Evolutionary conservation across 2,888 invertebrate genomes (phyloP).

Genomic region (Pyrocoelia pectoralis): DNA sequence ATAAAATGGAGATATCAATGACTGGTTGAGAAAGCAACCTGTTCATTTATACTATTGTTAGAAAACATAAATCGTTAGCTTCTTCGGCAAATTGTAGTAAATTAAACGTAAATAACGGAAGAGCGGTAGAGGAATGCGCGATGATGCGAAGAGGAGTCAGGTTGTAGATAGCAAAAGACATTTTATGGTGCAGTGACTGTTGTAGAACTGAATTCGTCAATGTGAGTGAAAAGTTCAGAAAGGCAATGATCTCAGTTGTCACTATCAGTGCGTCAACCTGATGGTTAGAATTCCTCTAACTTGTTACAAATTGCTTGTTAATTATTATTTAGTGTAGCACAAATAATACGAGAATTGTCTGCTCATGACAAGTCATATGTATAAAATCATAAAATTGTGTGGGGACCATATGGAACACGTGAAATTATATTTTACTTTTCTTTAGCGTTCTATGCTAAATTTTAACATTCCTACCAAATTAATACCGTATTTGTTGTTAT

Average conservation of each 20-base stretch:
- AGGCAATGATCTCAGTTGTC: conserved; percentile 42
- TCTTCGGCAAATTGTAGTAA: conserved; percentile 23
- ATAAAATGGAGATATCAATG: conserved; percentile 12
- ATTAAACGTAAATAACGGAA: conserved; percentile 29
- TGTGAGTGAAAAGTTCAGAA: conserved; percentile 42
- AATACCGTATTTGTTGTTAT: conserved; percentile 3
- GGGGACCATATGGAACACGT: conserved; percentile 2
- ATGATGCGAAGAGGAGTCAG: conserved; percentile 32
- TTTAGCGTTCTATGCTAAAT: neutral
- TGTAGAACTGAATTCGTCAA: conserved; percentile 37
- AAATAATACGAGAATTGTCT: neutral
- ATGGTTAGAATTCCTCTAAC: conserved; percentile 4
- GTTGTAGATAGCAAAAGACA: conserved; percentile 33
- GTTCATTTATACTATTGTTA: conserved; percentile 16
- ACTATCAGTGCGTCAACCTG: conserved; percentile 35
- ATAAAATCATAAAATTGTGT: neutral
- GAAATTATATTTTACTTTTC: conserved; percentile 7
- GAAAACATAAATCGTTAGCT: conserved; percentile 8
- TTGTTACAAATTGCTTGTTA: conserved; percentile 9
- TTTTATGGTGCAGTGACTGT: conserved; percentile 32
- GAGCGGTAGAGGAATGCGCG: conserved; percentile 27
- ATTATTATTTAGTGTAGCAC: conserved; percentile 13
- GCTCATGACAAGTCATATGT: conserved; percentile 1
- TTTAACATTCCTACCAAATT: neutral
- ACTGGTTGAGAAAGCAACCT: conserved; percentile 15